These are phyloP conservation scores for Lethocerus indicus DNA, from an alignment of 1,140 invertebrate genomes.

Conservation along the genomic window DNA sequence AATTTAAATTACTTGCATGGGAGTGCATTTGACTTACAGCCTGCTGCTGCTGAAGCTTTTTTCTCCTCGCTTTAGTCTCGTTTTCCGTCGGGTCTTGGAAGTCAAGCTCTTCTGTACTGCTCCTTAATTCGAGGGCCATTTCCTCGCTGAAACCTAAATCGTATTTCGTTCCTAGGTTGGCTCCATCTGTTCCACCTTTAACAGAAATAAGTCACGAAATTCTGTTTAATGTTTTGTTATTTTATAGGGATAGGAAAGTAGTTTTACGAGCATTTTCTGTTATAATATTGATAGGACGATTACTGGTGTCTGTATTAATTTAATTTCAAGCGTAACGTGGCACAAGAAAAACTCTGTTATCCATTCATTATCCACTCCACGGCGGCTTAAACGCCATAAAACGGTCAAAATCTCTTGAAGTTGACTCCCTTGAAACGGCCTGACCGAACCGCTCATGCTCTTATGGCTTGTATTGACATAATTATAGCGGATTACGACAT, in stretches of 20 bases:
- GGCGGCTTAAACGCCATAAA: background rate
- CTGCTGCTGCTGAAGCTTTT: slow-evolving; percentile 18
- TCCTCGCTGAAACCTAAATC: slow-evolving; percentile 21
- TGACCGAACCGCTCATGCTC: background rate
- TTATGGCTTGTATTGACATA: no score
- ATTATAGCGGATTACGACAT: background rate
- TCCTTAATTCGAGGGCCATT: slow-evolving; percentile 59
- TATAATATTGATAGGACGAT: background rate
- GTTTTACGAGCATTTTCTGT: background rate
- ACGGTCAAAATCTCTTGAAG: background rate
- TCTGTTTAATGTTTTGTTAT: background rate
- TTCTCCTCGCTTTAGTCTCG: slow-evolving; percentile 27
- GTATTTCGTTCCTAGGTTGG: no score
- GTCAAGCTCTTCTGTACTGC: slow-evolving; percentile 70
- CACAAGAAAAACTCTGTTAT: background rate
- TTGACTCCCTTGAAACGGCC: background rate
- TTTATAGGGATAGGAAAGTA: background rate
- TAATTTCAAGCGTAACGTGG: background rate
- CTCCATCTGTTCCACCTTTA: slow-evolving; percentile 16
- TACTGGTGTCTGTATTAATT: background rate
- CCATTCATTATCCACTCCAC: background rate
- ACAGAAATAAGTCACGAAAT: slow-evolving; percentile 32
- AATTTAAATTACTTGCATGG: no score
- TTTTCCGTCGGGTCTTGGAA: slow-evolving; percentile 50
- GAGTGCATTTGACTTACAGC: no score